These are phyloP conservation scores for sheep (Ovis aries) DNA, from an alignment of 2,113 vertebrate species.

Conservation along the genomic window DNA sequence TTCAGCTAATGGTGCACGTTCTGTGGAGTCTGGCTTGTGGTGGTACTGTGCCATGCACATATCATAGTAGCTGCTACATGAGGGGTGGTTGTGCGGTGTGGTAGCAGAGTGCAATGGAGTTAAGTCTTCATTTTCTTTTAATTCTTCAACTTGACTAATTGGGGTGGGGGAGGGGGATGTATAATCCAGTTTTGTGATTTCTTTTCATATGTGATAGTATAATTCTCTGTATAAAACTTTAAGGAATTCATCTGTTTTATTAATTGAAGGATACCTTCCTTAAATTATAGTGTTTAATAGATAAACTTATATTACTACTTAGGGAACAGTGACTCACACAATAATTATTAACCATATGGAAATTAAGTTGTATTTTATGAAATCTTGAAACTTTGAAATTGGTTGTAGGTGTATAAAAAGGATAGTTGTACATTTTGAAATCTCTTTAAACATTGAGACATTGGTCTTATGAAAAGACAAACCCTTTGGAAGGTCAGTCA, in stretches of 20 bases:
- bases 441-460: constrained; percentile 20
- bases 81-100: neutral
- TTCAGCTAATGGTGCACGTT: neutral
- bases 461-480: constrained; percentile 10
- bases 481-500: neutral
- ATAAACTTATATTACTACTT: constrained; percentile 9
- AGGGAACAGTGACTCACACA: neutral
- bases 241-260: constrained; percentile 22
- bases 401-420: neutral
- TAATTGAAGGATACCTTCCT: constrained; percentile 25
- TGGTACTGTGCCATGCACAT: neutral
- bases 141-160: neutral
- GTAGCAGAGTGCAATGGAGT: neutral
- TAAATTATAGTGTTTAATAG: neutral
- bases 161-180: neutral
- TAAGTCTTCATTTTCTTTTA: constrained; percentile 6
- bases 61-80: neutral
- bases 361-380: constrained; percentile 22
- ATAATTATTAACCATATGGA: constrained; percentile 3
- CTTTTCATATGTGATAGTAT: neutral
- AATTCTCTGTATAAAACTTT: constrained; percentile 4
- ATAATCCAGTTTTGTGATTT: constrained; percentile 5
- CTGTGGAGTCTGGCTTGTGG: neutral
- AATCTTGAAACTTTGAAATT: constrained; percentile 42
- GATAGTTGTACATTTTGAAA: constrained; percentile 7